These are phyloP conservation scores for Puffinus mauretanicus DNA, from an alignment of 2,113 vertebrate species.

Conservation along the genomic window DNA sequence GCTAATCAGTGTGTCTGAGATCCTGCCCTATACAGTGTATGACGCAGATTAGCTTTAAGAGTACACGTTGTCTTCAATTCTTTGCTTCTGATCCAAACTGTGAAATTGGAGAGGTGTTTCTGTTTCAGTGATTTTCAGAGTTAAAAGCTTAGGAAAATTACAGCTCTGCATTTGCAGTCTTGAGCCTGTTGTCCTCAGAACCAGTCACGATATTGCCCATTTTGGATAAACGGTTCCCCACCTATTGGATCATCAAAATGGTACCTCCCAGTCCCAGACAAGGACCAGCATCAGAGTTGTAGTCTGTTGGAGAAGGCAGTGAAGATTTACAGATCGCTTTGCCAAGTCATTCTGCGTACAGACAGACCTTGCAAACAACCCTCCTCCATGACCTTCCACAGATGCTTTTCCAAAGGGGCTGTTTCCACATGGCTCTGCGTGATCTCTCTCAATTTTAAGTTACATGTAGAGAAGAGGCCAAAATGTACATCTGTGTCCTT, in stretches of 20 bases:
- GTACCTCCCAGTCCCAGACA: neutral
- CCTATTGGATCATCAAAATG: neutral
- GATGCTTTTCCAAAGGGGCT: neutral
- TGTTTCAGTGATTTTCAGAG: neutral
- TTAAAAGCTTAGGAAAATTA: neutral
- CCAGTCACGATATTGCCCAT: neutral
- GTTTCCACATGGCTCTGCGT: neutral
- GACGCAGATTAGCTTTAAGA: neutral
- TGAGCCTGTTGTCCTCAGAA: neutral
- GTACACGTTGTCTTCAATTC: fast-evolving
- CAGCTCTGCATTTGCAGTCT: neutral
- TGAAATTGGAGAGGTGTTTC: neutral
- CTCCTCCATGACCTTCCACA: neutral
- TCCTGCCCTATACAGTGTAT: neutral
- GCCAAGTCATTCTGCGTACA: neutral
- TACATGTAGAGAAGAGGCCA: fast-evolving
- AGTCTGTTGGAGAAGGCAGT: neutral
- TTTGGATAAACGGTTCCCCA: neutral
- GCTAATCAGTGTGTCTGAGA: neutral
- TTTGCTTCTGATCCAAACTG: neutral
- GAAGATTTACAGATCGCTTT: neutral
- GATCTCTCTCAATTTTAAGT: neutral
- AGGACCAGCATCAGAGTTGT: neutral
- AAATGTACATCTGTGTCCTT: neutral
- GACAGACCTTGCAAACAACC: neutral